Evolutionary conservation across 2,888 invertebrate genomes (phyloP).

Genomic region (Monopis laevigella): DNA sequence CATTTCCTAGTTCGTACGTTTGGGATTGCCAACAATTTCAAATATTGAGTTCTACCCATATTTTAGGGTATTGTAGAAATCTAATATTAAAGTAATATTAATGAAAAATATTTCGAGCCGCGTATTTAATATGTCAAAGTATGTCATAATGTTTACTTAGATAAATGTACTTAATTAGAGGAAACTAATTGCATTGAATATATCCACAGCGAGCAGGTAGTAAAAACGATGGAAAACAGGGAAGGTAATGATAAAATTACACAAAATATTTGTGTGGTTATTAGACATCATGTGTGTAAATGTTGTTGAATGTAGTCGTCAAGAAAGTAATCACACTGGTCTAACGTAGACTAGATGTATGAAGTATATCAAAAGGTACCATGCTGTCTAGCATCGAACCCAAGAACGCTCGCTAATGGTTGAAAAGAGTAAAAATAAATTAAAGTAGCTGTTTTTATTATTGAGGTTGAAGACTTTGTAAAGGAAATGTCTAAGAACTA

Average conservation of each 20-base stretch:
- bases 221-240: conserved; percentile 46
- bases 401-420: conserved; percentile 54
- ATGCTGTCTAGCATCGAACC: conserved; percentile 1
- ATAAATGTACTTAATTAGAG: conserved; percentile 56
- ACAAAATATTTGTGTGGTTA: conserved; percentile 56
- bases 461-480: no score
- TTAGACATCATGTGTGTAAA: conserved; percentile 57
- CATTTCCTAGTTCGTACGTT: conserved; percentile 28
- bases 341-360: conserved; percentile 45
- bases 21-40: conserved; percentile 25
- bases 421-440: conserved; percentile 34
- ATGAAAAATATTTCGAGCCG: conserved; percentile 64
- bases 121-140: conserved; percentile 67
- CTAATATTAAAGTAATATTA: conserved; percentile 37
- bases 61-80: conserved; percentile 58
- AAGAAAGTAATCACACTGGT: conserved; percentile 35
- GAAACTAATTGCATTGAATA: conserved; percentile 45
- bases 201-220: conserved; percentile 56
- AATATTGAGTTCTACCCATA: conserved; percentile 52
- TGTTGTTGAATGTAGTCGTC: conserved; percentile 60
- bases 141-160: conserved; percentile 60
- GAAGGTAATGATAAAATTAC: conserved; percentile 56
- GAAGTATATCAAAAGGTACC: neutral
- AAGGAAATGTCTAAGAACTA: no score
- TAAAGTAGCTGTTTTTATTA: no score